Evolutionary conservation across 1,140 invertebrate species (phyloP).

Genomic region (Agraylea sexmaculata): DNA sequence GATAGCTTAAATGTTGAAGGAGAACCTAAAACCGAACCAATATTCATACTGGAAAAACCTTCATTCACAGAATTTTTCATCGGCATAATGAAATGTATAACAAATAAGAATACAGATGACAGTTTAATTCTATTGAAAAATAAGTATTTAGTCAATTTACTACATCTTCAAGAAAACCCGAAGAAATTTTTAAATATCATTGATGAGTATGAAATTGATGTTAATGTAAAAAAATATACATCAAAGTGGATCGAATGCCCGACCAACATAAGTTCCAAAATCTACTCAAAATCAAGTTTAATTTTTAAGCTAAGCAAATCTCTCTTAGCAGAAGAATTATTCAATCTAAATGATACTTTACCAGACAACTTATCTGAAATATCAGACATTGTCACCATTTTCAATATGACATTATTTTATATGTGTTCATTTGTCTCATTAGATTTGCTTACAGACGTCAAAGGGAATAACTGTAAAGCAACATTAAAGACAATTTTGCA

Average conservation of each 20-base stretch:
- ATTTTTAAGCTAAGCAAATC: constrained; percentile 15
- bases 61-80: constrained; percentile 32
- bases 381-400: constrained; percentile 32
- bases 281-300: constrained; percentile 19
- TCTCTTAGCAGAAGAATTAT: constrained; percentile 28
- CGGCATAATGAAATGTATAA: constrained; percentile 32
- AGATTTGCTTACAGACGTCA: constrained; percentile 27
- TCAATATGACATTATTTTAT: constrained; percentile 34
- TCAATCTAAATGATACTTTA: constrained; percentile 24
- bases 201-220: constrained; percentile 31
- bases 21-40: constrained; percentile 24
- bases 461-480: constrained; percentile 25
- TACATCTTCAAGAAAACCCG: constrained; percentile 34
- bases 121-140: constrained; percentile 30
- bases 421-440: constrained; percentile 28
- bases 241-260: constrained; percentile 28
- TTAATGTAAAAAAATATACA: constrained; percentile 32
- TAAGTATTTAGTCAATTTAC: constrained; percentile 30
- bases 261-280: constrained; percentile 23
- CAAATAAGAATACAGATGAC: constrained; percentile 27
- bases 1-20: constrained; percentile 30
- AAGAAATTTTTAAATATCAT: constrained; percentile 24
- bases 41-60: constrained; percentile 31
- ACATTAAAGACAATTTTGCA: constrained; percentile 28
- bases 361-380: constrained; percentile 23